Base-by-base conservation (phyloP, 1,140 invertebrate species). In the Drosophila willistoni region DNA sequence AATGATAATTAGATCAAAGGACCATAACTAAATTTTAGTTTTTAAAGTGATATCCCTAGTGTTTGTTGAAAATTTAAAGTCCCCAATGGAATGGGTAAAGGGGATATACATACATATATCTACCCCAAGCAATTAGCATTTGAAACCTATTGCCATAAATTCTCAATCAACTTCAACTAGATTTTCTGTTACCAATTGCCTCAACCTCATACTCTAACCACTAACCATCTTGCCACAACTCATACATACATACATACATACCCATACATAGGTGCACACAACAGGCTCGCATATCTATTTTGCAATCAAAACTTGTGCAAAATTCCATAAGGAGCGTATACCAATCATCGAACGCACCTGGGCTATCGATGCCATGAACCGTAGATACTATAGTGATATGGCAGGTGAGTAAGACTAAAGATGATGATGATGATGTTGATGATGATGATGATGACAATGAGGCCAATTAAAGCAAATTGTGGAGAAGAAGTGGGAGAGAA, bases 221-320 rank as follows among this genome's bases (percentile, higher is more conserved):
- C 44, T 7, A 47, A 47, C 34, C 44, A 51, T 51, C 44, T 51
- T 22, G 17, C 44, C 44, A 51, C 44, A 51, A 73, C 54, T 36
- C 57, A 83, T 29, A 29, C 6, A 29, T 29, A 29, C 25, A 29
- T 29, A 29, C 25, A 29, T 29, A 29, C 6, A 29, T 29, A 6
- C 29, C 3, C 29, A 29, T 7, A 29, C 29, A 29, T 77, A 81
- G 79, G 56, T 73, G 59, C 67, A 82, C 62, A 86, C 83, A 63
- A 79, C 67, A 7, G 71, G 76, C 33, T 73, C 83, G 54, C 62
- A 87, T 67, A 93, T 97, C 71, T 96, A 95, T 93, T 96, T 98
- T 92, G 97, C 96, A 68, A 95, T 98, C 54, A 98, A 98, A 93
- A 98, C 97, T 12, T 98, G 96, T 93, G 92, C 93, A 61, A 96